A percentile compares a stretch with the other conserved stretches of the same genome.
phyloP scores from a whole-genome alignment of 2,113 vertebrate genomes.

The Psittacula cyanocephala region DNA sequence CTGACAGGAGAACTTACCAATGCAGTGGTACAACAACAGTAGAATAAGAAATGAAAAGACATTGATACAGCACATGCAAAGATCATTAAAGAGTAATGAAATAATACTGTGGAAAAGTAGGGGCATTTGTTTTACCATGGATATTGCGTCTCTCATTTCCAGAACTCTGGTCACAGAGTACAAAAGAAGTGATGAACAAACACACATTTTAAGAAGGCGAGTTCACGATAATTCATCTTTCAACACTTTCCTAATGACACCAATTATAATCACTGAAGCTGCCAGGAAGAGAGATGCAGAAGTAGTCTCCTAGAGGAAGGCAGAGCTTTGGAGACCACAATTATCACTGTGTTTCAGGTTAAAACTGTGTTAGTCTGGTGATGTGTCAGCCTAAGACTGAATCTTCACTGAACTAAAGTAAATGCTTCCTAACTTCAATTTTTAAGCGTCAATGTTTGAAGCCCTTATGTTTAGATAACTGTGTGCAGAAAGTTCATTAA shows the following conservation, averaged over 20 bases:
- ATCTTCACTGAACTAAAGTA: background rate
- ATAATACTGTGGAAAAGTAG: background rate
- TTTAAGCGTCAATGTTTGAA: background rate
- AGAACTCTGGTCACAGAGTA: background rate
- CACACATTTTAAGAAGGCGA: background rate
- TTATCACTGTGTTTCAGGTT: background rate
- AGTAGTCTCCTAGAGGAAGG: background rate
- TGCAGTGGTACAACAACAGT: background rate
- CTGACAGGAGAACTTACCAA: background rate
- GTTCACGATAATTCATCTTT: background rate
- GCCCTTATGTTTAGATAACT: background rate
- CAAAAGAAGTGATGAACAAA: background rate
- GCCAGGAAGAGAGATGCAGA: background rate
- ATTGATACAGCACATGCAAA: background rate
- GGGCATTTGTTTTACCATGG: background rate
- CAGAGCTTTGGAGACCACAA: background rate
- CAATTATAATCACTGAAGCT: background rate
- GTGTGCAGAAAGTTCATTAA: background rate
- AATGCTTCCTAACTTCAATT: background rate
- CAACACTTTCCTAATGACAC: background rate
- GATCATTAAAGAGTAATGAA: background rate
- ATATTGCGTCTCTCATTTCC: background rate
- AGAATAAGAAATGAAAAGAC: background rate
- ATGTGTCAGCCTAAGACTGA: background rate
- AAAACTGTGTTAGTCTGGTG: background rate